Evolutionary conservation across 2,797 vertebrate genomes (phyloP).

Genomic region (Xenopus petersii): DNA sequence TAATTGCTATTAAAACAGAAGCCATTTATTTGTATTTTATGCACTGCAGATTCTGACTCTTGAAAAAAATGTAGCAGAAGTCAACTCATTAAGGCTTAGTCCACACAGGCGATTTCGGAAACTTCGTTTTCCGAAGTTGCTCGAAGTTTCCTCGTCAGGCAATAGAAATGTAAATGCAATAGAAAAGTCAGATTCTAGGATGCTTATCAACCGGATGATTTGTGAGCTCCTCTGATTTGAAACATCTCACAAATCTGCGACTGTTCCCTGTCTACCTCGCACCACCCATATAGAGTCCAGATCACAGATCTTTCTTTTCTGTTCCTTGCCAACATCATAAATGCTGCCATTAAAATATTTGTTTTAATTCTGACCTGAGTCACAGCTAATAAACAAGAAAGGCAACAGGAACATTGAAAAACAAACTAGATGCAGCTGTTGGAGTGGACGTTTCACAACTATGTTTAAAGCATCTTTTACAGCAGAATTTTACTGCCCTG

Average conservation of each 20-base stretch:
- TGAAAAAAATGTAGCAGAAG: too few relatives aligned
- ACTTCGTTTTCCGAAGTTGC: too few relatives aligned
- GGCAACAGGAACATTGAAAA: slow-evolving; percentile 72
- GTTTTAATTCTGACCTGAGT: slow-evolving; percentile 78
- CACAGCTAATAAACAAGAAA: slow-evolving; percentile 82
- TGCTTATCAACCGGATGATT: slow-evolving; percentile 56
- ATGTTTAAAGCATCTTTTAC: slow-evolving; percentile 72
- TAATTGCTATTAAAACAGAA: too few relatives aligned
- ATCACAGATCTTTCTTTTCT: slow-evolving; percentile 37
- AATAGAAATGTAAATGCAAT: slow-evolving; percentile 12
- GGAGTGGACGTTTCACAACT: slow-evolving; percentile 72
- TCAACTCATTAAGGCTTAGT: too few relatives aligned
- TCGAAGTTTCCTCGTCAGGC: too few relatives aligned
- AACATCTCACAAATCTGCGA: slow-evolving; percentile 32
- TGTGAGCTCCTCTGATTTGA: slow-evolving; percentile 34
- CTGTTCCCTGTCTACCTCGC: slow-evolving; percentile 33
- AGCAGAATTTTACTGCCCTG: slow-evolving; percentile 55
- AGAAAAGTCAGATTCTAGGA: slow-evolving; percentile 48
- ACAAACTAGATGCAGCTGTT: slow-evolving; percentile 80
- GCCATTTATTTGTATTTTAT: too few relatives aligned
- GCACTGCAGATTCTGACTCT: too few relatives aligned
- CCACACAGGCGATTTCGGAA: too few relatives aligned
- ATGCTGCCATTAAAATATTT: slow-evolving; percentile 74
- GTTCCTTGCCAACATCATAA: slow-evolving; percentile 61
- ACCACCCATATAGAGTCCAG: slow-evolving; percentile 54